Percentiles rank a stretch among this genome's conserved stretches.
phyloP scores from a whole-genome alignment of 2,888 invertebrate species.

The Netelia fuscicornis region DNA sequence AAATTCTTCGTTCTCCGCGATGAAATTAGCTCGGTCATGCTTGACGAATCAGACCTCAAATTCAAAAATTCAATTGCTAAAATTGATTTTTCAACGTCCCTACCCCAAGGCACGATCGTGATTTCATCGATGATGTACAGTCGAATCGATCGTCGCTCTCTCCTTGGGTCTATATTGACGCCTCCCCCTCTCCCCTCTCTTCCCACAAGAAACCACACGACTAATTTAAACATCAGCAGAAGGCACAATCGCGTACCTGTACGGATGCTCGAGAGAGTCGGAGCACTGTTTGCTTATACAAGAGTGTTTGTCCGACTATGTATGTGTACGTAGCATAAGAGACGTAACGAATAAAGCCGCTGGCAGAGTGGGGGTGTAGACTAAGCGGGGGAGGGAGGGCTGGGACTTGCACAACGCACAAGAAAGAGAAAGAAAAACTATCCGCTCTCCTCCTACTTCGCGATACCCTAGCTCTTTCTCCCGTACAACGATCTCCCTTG shows the following conservation, averaged over 20 bases:
- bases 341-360: constrained; percentile 77
- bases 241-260: constrained; percentile 40
- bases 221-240: neutral
- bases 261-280: constrained; percentile 51
- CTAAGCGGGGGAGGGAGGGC: constrained; percentile 1
- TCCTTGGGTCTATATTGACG: neutral
- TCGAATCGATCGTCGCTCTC: neutral
- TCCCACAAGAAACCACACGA: neutral
- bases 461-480: neutral
- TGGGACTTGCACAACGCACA: constrained; percentile 78
- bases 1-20: constrained; percentile 10
- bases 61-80: too few relatives aligned
- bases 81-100: too few relatives aligned
- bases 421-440: constrained; percentile 32
- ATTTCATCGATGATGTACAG: neutral
- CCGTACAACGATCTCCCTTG: constrained; percentile 17
- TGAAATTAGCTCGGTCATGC: too few relatives aligned
- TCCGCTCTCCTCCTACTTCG: neutral
- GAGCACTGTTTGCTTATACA: constrained; percentile 48
- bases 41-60: too few relatives aligned
- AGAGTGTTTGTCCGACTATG: constrained; percentile 16
- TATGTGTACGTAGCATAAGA: constrained; percentile 70
- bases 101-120: neutral
- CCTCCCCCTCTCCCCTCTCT: neutral
- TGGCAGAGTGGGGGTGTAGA: too few relatives aligned